Evolutionary conservation across 2,888 invertebrate species (phyloP).

Genomic region (Parnassius glacialis): DNA sequence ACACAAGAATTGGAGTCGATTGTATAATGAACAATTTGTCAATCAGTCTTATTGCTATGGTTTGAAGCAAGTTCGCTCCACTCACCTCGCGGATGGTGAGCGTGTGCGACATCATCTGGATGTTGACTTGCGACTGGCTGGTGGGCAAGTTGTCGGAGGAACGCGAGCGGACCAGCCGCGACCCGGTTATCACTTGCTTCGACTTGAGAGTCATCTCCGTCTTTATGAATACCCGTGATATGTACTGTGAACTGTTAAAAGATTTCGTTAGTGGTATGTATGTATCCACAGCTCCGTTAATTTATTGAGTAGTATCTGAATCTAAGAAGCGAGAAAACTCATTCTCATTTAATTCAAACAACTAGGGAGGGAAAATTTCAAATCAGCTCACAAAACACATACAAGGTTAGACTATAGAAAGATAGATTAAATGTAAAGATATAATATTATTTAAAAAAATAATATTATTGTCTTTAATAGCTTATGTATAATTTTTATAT

Average conservation of each 20-base stretch:
- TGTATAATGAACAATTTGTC: constrained; percentile 1
- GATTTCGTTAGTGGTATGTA: neutral
- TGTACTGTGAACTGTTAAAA: constrained; percentile 90
- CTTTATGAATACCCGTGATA: constrained; percentile 94
- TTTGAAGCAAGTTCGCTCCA: constrained; percentile 9
- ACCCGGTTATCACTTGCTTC: constrained; percentile 88
- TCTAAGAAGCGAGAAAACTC: too few relatives aligned
- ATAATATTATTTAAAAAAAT: too few relatives aligned
- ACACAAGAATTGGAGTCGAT: neutral
- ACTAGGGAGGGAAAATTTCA: too few relatives aligned
- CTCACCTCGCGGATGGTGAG: constrained; percentile 95
- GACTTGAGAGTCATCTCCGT: constrained; percentile 97
- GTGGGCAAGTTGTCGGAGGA: constrained; percentile 95
- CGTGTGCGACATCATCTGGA: constrained; percentile 97
- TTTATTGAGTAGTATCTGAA: too few relatives aligned
- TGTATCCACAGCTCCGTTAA: too few relatives aligned
- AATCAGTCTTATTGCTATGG: neutral
- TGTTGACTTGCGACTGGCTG: constrained; percentile 95
- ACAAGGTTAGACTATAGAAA: too few relatives aligned
- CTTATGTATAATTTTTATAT: too few relatives aligned
- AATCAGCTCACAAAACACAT: too few relatives aligned
- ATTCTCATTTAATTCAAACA: too few relatives aligned
- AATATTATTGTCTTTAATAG: too few relatives aligned
- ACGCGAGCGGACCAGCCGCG: constrained; percentile 89
- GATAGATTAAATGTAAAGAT: too few relatives aligned